These are phyloP conservation scores for Cephus cinctus DNA, from an alignment of 1,140 invertebrate genomes.

Conservation along the genomic window DNA sequence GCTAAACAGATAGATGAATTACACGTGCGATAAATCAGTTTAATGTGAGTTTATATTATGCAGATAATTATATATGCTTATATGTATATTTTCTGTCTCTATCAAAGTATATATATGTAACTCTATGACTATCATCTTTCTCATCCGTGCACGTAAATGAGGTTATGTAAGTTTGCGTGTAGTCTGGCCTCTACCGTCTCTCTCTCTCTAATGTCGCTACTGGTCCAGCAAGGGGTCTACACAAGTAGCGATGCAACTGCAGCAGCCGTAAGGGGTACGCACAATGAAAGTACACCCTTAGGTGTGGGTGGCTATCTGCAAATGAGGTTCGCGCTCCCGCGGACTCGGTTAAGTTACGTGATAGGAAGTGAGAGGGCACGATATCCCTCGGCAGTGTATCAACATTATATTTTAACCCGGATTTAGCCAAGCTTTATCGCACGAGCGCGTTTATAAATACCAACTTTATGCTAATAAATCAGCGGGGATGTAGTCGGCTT, in stretches of 20 bases:
- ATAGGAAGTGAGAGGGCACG: no score
- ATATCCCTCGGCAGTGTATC: constrained; percentile 8
- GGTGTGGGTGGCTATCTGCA: neutral
- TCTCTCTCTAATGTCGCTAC: neutral
- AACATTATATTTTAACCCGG: constrained; percentile 6
- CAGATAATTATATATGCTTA: neutral
- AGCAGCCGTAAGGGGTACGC: neutral
- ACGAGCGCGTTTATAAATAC: constrained; percentile 7
- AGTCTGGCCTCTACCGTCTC: neutral
- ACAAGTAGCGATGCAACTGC: neutral
- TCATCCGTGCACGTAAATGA: neutral
- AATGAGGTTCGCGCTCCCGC: no score
- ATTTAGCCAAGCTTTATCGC: constrained; percentile 7
- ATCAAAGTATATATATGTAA: neutral
- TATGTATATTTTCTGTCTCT: neutral
- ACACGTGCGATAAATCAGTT: neutral
- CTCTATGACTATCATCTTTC: neutral
- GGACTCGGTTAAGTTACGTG: no score
- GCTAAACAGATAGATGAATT: neutral
- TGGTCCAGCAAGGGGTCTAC: neutral
- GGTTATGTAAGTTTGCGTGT: neutral
- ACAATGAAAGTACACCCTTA: neutral
- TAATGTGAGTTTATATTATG: neutral
- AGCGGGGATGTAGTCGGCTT: constrained; percentile 4
- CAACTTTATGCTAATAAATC: constrained; percentile 8